Percentiles rank a stretch among this genome's conserved stretches.
phyloP scores from a whole-genome alignment of 2,797 vertebrate species.

The Sebastes oblongus region DNA sequence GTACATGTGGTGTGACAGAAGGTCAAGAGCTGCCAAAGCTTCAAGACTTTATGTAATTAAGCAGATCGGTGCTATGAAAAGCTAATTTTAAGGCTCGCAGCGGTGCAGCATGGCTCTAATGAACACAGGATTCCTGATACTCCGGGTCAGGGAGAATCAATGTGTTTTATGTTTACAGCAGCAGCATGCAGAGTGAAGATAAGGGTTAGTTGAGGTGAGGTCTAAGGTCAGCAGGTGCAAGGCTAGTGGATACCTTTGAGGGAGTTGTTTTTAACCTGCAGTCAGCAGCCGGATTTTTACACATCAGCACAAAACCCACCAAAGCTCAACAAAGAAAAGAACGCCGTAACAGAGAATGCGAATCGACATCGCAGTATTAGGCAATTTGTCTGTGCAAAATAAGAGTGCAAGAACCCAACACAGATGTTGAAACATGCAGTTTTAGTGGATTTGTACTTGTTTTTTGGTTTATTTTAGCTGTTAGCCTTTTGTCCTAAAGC shows the following conservation, averaged over 20 bases:
- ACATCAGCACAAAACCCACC: background rate
- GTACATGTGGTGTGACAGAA: background rate
- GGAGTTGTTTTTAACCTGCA: background rate
- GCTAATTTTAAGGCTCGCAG: background rate
- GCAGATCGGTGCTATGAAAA: background rate
- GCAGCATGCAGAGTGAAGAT: background rate
- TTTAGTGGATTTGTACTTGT: too few species aligned
- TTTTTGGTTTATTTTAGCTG: too few species aligned
- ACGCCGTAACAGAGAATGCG: background rate
- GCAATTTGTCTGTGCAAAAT: too few species aligned
- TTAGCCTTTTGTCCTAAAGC: too few species aligned
- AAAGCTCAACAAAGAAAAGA: background rate
- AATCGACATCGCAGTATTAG: background rate
- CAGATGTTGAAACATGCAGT: too few species aligned
- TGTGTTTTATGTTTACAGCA: background rate
- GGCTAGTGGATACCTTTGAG: background rate
- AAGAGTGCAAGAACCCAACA: too few species aligned
- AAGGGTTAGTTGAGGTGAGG: background rate
- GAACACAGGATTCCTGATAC: background rate
- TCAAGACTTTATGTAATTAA: background rate
- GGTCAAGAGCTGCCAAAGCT: background rate
- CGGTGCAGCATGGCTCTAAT: background rate
- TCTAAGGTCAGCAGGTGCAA: background rate
- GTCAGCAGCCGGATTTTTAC: background rate
- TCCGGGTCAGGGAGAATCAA: background rate